Percentiles rank a stretch among this genome's conserved stretches.
Conservation (phyloP, 2,797 vertebrate species). For the Microctenopoma lineatum region DNA sequence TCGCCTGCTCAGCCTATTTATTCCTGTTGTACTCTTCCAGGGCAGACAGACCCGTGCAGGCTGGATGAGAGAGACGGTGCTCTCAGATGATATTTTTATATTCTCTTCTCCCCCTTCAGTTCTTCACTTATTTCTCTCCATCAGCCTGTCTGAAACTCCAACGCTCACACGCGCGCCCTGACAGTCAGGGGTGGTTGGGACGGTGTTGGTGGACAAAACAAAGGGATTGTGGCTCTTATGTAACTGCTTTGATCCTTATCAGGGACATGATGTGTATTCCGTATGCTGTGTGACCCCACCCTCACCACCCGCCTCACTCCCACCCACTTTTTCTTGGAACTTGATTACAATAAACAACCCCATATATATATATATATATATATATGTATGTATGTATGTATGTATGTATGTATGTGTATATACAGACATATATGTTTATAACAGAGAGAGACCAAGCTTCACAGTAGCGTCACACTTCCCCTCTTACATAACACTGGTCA, state of each 20-base stretch:
- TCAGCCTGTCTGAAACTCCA: neutral
- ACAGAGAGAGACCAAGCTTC: constrained; percentile 9
- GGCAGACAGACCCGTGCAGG: constrained; percentile 42
- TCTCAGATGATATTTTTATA: neutral
- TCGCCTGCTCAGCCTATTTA: constrained; percentile 76
- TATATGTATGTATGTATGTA: too few relatives aligned
- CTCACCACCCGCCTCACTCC: constrained; percentile 19
- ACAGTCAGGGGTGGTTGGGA: constrained; percentile 57
- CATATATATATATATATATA: too few relatives aligned
- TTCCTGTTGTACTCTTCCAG: constrained; percentile 83
- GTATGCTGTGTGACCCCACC: constrained; percentile 70
- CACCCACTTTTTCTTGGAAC: neutral
- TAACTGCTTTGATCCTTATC: constrained; percentile 80
- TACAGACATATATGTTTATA: neutral
- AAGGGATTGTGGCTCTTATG: constrained; percentile 71
- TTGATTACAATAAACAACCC: constrained; percentile 45
- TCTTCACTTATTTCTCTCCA: neutral
- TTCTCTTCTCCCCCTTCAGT: neutral
- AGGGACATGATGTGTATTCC: constrained; percentile 69
- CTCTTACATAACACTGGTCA: constrained; percentile 7
- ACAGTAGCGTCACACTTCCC: neutral
- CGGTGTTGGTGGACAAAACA: constrained; percentile 74
- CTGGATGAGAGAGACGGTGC: neutral
- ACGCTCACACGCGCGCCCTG: neutral
- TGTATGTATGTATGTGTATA: too few relatives aligned